Conservation (phyloP, 2,888 invertebrate species). For the Cosmia pyralina region DNA sequence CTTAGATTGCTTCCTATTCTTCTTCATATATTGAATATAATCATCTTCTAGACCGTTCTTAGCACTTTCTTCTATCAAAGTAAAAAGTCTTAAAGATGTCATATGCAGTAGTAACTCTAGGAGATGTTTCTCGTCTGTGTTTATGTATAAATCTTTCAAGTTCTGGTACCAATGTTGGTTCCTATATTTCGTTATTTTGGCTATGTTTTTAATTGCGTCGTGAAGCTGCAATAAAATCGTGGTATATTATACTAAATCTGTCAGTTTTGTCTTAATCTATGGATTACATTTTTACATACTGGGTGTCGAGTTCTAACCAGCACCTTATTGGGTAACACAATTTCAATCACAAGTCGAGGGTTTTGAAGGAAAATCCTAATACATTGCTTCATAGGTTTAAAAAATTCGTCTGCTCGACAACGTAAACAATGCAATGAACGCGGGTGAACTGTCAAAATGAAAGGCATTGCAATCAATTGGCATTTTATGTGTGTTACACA, state of each 20-base stretch:
- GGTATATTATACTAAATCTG: too few relatives aligned
- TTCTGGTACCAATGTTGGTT: slow-evolving; percentile 78
- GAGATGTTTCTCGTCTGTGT: slow-evolving; percentile 62
- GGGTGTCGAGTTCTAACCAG: too few relatives aligned
- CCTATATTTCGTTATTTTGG: slow-evolving; percentile 73
- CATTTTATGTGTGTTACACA: too few relatives aligned
- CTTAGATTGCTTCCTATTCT: slow-evolving; percentile 66
- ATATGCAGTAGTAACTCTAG: slow-evolving; percentile 77
- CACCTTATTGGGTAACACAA: too few relatives aligned
- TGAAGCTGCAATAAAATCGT: slow-evolving; percentile 76
- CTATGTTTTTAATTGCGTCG: slow-evolving; percentile 75
- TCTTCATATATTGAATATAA: slow-evolving; percentile 67
- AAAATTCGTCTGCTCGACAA: too few relatives aligned
- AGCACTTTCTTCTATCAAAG: slow-evolving; percentile 73
- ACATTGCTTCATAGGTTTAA: too few relatives aligned
- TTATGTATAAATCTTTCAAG: slow-evolving; percentile 75
- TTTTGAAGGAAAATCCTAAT: too few relatives aligned
- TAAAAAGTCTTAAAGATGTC: slow-evolving; percentile 69
- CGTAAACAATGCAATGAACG: too few relatives aligned
- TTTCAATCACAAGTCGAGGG: too few relatives aligned
- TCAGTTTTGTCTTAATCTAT: not conserved
- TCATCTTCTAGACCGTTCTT: slow-evolving; percentile 68
- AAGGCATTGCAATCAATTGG: too few relatives aligned
- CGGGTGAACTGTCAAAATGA: too few relatives aligned
- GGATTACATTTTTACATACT: not conserved